These are phyloP conservation scores for Actinia equina DNA, from an alignment of 64 coral and sea anemone genomes.

Conservation along the genomic window DNA sequence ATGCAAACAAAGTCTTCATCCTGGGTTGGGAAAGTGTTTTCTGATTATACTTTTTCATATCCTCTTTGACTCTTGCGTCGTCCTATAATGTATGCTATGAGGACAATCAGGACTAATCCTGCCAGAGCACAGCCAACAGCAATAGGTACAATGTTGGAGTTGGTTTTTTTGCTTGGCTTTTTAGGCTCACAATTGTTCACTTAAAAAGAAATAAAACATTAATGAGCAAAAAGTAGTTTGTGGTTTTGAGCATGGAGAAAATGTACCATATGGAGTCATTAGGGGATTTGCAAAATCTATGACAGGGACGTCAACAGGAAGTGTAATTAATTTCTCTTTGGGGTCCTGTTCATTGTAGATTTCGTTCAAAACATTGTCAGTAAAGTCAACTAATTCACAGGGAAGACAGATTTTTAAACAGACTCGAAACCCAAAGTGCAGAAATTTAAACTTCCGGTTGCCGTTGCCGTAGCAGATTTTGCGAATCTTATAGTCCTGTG, in stretches of 20 bases:
- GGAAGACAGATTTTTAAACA: no score
- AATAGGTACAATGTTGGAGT: slow-evolving; percentile 86
- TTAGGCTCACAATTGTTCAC: not conserved
- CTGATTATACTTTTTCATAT: slow-evolving; percentile 81
- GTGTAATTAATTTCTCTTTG: no score
- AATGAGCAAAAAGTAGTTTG: not conserved
- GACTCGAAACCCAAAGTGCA: no score
- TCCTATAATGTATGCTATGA: slow-evolving; percentile 96
- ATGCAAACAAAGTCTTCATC: not conserved
- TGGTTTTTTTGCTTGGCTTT: not conserved
- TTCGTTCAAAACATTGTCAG: no score
- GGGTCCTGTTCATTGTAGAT: no score
- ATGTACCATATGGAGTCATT: no score
- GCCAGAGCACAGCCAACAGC: slow-evolving; percentile 93
- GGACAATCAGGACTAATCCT: slow-evolving; percentile 91
- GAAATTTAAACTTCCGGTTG: no score
- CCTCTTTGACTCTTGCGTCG: slow-evolving; percentile 91
- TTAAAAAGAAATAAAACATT: not conserved
- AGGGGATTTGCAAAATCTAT: not conserved
- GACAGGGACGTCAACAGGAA: no score
- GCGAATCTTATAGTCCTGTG: no score
- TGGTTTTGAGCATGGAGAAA: not conserved
- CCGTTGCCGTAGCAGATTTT: no score
- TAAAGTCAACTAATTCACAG: no score
- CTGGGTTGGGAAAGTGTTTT: not conserved